Evolutionary conservation across 2,797 vertebrate genomes (phyloP).

Genomic region (Parauchenoglanis ngamensis): DNA sequence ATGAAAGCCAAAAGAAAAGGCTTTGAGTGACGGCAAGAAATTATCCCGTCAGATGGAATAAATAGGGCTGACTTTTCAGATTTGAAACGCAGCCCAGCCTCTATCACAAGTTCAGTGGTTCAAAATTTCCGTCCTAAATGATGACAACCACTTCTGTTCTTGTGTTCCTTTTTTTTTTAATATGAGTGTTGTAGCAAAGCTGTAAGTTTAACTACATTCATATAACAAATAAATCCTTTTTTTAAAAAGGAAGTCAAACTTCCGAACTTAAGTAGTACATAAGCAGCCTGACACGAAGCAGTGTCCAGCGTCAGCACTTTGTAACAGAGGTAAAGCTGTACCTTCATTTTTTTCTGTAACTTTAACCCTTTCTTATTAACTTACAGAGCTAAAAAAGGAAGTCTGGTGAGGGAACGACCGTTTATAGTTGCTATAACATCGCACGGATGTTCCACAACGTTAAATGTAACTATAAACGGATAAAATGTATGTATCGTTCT

Average conservation of each 20-base stretch:
- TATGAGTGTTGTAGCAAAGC: not conserved
- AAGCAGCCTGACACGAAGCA: not conserved
- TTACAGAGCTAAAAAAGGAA: not conserved
- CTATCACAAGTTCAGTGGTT: not conserved
- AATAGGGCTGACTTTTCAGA: not conserved
- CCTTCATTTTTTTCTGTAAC: not conserved
- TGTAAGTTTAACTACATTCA: not conserved
- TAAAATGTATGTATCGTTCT: not conserved
- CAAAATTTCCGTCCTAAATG: not conserved
- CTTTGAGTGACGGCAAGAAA: conserved; percentile 21
- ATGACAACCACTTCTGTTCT: not conserved
- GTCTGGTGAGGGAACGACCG: not conserved
- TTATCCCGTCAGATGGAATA: conserved; percentile 26
- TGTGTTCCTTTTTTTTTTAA: not conserved
- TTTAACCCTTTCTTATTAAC: not conserved
- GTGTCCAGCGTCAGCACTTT: not conserved
- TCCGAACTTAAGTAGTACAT: no score
- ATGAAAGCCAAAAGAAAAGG: conserved; percentile 6
- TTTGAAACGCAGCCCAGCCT: conserved; percentile 1
- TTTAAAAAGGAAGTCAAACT: not conserved
- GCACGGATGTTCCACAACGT: not conserved
- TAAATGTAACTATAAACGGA: not conserved
- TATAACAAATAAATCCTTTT: not conserved
- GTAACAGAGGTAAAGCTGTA: not conserved
- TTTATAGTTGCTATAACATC: not conserved